A percentile compares a stretch with the other conserved stretches of the same genome.
These are phyloP conservation scores for Falco punctatus DNA, from an alignment of 2,113 vertebrate genomes.

Conservation along the genomic window DNA sequence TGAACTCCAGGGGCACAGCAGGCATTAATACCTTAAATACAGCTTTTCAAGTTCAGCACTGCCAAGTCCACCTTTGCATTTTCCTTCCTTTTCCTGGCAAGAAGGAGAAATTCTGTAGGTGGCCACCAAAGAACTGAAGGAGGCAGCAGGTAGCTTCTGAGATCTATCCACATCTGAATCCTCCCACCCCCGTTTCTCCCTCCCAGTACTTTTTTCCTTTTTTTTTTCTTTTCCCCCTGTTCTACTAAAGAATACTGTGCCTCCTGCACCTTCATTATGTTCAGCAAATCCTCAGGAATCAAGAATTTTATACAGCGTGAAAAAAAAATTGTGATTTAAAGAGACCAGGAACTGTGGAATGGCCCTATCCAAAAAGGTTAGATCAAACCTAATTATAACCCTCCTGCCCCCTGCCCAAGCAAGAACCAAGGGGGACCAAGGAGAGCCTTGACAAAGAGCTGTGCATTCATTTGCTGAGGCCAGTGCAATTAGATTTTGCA, in stretches of 20 bases:
- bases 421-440: neutral
- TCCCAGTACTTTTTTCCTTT: neutral
- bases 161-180: neutral
- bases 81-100: neutral
- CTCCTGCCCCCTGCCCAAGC: neutral
- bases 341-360: neutral
- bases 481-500: neutral
- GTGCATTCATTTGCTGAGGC: neutral
- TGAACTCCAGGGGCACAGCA: slow-evolving; percentile 24
- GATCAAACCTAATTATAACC: slow-evolving; percentile 28
- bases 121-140: slow-evolving; percentile 24
- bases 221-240: neutral
- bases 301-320: neutral
- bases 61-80: slow-evolving; percentile 7
- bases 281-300: slow-evolving; percentile 39
- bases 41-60: neutral
- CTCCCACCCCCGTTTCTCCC: neutral
- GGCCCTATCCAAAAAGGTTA: neutral
- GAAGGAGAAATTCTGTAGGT: slow-evolving; percentile 14
- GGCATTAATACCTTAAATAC: slow-evolving; percentile 56
- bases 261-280: slow-evolving; percentile 33
- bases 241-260: slow-evolving; percentile 12
- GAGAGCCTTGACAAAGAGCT: neutral
- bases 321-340: slow-evolving; percentile 17
- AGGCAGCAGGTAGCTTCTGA: slow-evolving; percentile 21